Evolutionary conservation across 1,140 invertebrate species (phyloP), one percentile per base, ranked within the genome.

Genomic region (Procambarus clarkii): DNA sequence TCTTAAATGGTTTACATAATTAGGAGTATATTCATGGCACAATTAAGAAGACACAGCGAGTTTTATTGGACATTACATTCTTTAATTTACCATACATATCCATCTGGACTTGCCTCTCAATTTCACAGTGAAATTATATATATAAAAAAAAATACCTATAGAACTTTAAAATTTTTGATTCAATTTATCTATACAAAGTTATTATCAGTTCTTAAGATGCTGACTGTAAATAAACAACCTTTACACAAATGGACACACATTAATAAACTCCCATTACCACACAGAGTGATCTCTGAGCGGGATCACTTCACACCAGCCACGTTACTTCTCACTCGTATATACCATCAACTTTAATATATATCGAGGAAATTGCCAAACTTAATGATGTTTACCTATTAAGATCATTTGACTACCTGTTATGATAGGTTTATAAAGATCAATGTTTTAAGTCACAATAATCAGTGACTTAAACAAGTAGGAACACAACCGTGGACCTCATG

Each of bases 1-100:
- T 80, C 78, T 91, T 86, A 86, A 24, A 85, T 85, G 81, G 76
- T 91, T 82, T 91, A 82, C 81, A 91, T 48, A 86, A 91, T 91
- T 78, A 91, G 79, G 90, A 91, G 90, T 91, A 92, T 92, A 86
- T 89, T 92, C 86, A 93, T 93, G 92, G 92, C 92, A 93, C 92
- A 93, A 93, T 93, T 86, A 92, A 93, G 92, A 93, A 93, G 92
- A 93, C 92, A 93, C 92, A 93, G 92, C 92, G 87, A 93, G 92
- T 93, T 93, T 91, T 91, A 91, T 91, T 92, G 92, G 92, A 92
- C 92, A 91, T 82, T 50, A 91, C 80, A 91, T 84, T 83, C 84
- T 88, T 86, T 87, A 82, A 81, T 85, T 86, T 71, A 83, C 77
- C 88, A 92, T 85, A 84, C 87, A 88, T 69, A 71, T 85, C 76